phyloP scores from a whole-genome alignment of 2,113 vertebrate genomes.

The Microtus pennsylvanicus region DNA sequence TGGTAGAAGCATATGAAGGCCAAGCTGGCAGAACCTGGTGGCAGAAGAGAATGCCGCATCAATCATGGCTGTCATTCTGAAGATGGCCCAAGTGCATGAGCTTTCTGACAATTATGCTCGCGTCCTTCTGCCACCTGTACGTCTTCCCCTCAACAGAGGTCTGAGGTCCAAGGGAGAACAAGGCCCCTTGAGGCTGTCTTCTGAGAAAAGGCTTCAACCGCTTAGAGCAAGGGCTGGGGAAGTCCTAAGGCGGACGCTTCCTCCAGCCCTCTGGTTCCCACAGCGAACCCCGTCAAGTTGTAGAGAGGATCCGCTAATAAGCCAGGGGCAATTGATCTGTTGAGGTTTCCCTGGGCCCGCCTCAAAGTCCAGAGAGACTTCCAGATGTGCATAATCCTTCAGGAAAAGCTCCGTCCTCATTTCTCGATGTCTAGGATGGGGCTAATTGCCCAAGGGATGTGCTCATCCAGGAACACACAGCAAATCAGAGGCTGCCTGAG shows the following conservation, averaged over 20 bases:
- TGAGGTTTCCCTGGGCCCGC: constrained; percentile 48
- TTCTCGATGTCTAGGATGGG: neutral
- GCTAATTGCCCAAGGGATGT: neutral
- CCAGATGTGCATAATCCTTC: neutral
- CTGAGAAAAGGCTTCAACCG: neutral
- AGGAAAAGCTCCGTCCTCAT: neutral
- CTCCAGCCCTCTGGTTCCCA: neutral
- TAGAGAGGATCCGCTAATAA: constrained; percentile 17
- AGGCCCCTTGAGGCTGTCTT: neutral
- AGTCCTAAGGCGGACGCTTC: neutral
- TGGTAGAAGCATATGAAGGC: neutral
- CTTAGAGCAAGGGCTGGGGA: neutral
- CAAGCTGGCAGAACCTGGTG: neutral
- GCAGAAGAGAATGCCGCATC: neutral
- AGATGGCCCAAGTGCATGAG: neutral
- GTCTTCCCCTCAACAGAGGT: neutral
- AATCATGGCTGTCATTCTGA: neutral
- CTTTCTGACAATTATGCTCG: neutral
- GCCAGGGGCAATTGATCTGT: neutral
- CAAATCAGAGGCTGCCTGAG: neutral
- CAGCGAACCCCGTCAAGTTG: neutral
- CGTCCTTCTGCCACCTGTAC: constrained; percentile 18
- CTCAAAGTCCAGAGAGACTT: neutral
- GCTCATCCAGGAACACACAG: neutral
- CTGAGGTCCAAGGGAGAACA: neutral